Base-by-base conservation (phyloP, 2,113 vertebrate species). In the Phrynocephalus versicolor region DNA sequence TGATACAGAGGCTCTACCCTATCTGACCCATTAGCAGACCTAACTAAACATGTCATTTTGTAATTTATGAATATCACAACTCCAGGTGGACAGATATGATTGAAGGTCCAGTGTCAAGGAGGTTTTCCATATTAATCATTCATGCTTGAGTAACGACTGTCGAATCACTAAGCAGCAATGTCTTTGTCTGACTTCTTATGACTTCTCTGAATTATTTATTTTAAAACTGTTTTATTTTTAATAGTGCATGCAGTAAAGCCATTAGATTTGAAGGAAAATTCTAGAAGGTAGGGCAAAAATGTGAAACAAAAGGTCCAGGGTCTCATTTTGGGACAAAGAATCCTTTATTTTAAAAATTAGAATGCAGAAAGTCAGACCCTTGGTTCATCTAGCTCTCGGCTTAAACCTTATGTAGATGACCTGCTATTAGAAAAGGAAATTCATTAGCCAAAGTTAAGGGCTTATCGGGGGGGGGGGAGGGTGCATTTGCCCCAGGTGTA, bases 21-120 rank as follows among this genome's bases (percentile, higher is more conserved):
- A 73, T 55, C 45, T 10, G 45, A 51, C 45, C 45, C 37, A 9
- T 7, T 45, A 12, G 23, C 30, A n/a, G 0, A 0, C 0, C 4
- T 62, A 6, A 35, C 62, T 33, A 1, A 37, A 23, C 33, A 1
- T 37, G 23, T 19, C 19, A 23, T 60, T 23, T 78, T 78, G n/a
- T 21, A 75, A 41, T 51, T 41, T 2, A 51, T 25, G 72, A 21
- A 57, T 15, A 23, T 10, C 27, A 13, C 37, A 21, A 2, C 37
- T 3, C n/a, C 23, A 2, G 23, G 13, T 13, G 51, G 74, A 33
- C 45, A 57, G 74, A 30, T n/a, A 15, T 57, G 55, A 60, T n/a
- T 35, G 55, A 19, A 8, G 10, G 51, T 15, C 75, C 55, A 8
- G 12, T 23, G 57, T 6, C 51, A 57, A 58, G 7, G 75, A 77